A percentile compares a stretch with the other conserved stretches of the same genome.
Conservation (phyloP, 2,797 vertebrate genomes). For the Eutrigla gurnardus region DNA sequence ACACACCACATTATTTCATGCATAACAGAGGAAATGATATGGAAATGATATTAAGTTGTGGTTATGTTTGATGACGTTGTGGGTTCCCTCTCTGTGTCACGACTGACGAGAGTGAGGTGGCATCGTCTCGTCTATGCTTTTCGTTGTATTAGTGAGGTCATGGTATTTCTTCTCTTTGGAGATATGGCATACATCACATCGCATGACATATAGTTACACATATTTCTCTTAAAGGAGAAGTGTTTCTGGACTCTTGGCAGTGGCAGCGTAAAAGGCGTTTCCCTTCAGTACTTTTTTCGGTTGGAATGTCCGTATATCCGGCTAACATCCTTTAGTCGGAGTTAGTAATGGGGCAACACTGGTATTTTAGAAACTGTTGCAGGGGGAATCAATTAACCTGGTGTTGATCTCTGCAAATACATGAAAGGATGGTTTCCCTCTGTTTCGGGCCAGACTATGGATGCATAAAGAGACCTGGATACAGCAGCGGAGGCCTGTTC, state of each 20-base stretch:
- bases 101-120: not conserved
- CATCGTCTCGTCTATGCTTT: not conserved
- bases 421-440: too few relatives aligned
- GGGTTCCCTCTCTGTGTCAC: conserved; percentile 46
- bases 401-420: not conserved
- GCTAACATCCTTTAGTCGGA: too few relatives aligned
- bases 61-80: conserved; percentile 46
- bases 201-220: too few relatives aligned
- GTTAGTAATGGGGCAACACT: conserved; percentile 38
- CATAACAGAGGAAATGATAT: conserved; percentile 34
- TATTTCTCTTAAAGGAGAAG: conserved; percentile 20
- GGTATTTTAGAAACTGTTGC: conserved; percentile 50
- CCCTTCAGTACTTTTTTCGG: conserved; percentile 31
- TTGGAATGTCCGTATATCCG: conserved; percentile 47
- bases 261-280: conserved; percentile 19
- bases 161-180: not conserved
- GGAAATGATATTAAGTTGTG: conserved; percentile 48
- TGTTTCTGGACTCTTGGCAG: not conserved
- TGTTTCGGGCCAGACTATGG: too few relatives aligned
- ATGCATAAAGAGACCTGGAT: too few relatives aligned
- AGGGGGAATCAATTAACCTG: not conserved
- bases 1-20: not conserved
- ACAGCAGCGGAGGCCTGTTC: too few relatives aligned
- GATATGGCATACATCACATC: too few relatives aligned
- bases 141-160: not conserved